Percentiles rank a stretch among this genome's conserved stretches.
Conservation (phyloP, 2,113 vertebrate species). For the Odontophorus gujanensis region DNA sequence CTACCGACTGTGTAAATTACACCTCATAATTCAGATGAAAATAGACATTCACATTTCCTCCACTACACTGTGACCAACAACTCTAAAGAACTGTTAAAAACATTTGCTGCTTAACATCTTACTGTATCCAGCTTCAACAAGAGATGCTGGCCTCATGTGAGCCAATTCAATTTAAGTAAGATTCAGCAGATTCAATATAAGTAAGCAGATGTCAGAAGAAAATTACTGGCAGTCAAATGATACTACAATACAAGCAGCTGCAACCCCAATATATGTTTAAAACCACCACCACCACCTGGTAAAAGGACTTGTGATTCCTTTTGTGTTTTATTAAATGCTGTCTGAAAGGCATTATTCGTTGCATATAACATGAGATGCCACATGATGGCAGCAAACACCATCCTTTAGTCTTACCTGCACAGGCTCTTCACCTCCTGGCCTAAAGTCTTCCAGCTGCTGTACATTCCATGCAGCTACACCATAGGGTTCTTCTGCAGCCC, state of each 20-base stretch:
- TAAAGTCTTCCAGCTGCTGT: slow-evolving; percentile 77
- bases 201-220: background rate
- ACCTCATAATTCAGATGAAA: background rate
- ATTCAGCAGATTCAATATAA: background rate
- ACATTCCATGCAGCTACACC: slow-evolving; percentile 76
- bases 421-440: slow-evolving; percentile 73
- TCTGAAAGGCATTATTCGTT: background rate
- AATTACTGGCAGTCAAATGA: background rate
- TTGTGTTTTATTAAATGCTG: background rate
- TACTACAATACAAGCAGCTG: background rate
- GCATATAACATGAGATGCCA: background rate
- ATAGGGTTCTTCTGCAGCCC: slow-evolving; percentile 73
- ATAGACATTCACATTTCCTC: background rate
- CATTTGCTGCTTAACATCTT: background rate
- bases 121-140: background rate
- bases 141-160: fast-evolving
- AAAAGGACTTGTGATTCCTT: background rate
- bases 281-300: background rate
- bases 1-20: background rate
- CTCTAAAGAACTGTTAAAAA: background rate
- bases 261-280: background rate
- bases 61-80: background rate
- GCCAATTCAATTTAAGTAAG: background rate
- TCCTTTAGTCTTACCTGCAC: slow-evolving; percentile 80
- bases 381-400: slow-evolving; percentile 75